Percentiles rank a stretch among this genome's conserved stretches.
Evolutionary conservation across 2,888 invertebrate genomes (phyloP).

Genomic region (Drosophila borborema): DNA sequence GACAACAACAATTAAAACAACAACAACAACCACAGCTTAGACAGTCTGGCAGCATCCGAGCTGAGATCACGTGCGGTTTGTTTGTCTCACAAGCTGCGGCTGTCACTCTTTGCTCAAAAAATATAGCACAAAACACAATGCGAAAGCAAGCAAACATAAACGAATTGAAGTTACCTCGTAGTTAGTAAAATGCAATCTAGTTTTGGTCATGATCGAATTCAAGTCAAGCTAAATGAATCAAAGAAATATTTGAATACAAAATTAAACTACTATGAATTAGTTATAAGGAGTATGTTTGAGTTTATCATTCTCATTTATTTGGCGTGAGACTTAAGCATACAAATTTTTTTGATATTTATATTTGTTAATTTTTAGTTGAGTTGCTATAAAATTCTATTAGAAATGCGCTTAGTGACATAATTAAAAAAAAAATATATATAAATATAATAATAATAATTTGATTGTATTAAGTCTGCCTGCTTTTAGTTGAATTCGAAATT

Average conservation of each 20-base stretch:
- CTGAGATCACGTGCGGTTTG: constrained; percentile 68
- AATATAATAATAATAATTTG: too few species aligned
- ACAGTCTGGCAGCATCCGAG: constrained; percentile 31
- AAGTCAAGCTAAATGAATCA: background rate
- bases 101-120: constrained; percentile 16
- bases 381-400: background rate
- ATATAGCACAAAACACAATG: background rate
- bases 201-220: background rate
- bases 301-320: background rate
- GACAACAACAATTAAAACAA: constrained; percentile 1
- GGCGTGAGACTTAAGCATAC: background rate
- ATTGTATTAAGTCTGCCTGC: too few species aligned
- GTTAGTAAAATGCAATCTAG: background rate
- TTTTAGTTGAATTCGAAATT: too few species aligned
- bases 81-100: constrained; percentile 22
- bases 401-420: background rate
- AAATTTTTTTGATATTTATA: background rate
- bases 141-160: too few species aligned
- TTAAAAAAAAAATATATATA: too few species aligned
- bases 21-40: constrained; percentile 15
- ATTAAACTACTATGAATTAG: background rate
- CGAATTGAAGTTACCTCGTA: constrained; percentile 15
- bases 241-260: background rate
- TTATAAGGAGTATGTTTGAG: background rate
- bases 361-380: background rate